Evolutionary conservation across 2,888 invertebrate species (phyloP), one percentile per base, ranked within the genome.

Genomic region (Drosophila nigritarsus): DNA sequence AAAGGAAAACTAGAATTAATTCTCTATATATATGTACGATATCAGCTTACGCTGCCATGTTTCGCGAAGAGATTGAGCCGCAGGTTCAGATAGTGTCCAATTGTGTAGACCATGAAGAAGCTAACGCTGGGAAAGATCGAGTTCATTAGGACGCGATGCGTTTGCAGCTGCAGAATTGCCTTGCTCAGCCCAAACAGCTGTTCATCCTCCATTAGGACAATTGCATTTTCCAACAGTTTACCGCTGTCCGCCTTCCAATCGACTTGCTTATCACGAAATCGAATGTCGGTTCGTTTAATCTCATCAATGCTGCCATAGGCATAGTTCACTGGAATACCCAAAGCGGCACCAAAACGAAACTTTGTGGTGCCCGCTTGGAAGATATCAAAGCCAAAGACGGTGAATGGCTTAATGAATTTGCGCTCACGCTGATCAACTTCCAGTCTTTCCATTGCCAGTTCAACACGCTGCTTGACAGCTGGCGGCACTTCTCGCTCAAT

Each of bases 141-240:
- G 75, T 96, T 95, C 53, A 94, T 89, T 2, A 95, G 91, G 3
- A 95, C 92, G 89, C 95, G 94, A 68, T 94, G 92, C 45, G 95
- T 95, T 73, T 95, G 94, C 3, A 95, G 91, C 93, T 95, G 94
- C 66, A 96, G 91, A 60, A 98, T 94, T 92, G 97, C 96, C 80
- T 96, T 94, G 66, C 97, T 97, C 32, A 98, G 95, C 1, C 96
- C 97, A 94, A 97, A 98, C 71, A 96, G 94, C 91, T 97, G 95
- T 13, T 97, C 97, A 73, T 96, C 95, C 74, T 97, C 96, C 18
- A 96, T 95, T n/a, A 98, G 91, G 4, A 97, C 92, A 34, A 97
- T 90, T 0, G 97, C 94, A 18, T 96, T 93, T 58, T 95, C 92
- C 51, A 98, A 93, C 64, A 95, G 92, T 79, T 94, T 92, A 0